phyloP scores from a whole-genome alignment of 2,797 vertebrate species.

The Acrossocheilus wenchowensis region DNA sequence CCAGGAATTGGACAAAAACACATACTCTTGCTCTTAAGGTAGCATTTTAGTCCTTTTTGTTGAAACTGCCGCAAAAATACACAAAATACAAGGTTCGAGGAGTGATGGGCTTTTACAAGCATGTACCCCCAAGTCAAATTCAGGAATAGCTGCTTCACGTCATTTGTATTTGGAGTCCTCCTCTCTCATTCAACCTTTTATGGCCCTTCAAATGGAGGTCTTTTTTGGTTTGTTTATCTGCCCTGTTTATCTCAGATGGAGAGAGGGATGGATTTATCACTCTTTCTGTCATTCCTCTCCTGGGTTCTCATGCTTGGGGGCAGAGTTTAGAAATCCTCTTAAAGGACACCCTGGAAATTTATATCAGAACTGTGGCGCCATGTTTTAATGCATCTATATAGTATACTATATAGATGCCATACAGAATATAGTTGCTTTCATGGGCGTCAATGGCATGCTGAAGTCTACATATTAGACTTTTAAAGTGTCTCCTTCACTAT shows the following conservation, averaged over 20 bases:
- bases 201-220: conserved; percentile 9
- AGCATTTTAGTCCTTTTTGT: background rate
- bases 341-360: background rate
- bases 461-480: background rate
- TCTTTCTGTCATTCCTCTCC: conserved; percentile 13
- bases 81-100: background rate
- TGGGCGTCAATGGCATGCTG: background rate
- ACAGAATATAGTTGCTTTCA: background rate
- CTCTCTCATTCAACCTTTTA: conserved; percentile 34
- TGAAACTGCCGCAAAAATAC: background rate
- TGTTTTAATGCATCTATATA: background rate
- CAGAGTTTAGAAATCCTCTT: conserved; percentile 8
- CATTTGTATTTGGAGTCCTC: conserved; percentile 8
- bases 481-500: background rate
- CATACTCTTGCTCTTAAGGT: background rate
- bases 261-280: conserved; percentile 29
- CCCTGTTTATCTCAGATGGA: conserved; percentile 23
- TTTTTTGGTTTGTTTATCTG: conserved; percentile 38
- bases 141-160: background rate
- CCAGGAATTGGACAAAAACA: background rate
- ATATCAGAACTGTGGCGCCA: background rate
- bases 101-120: conserved; percentile 2
- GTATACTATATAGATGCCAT: background rate
- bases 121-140: conserved; percentile 10
- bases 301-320: conserved; percentile 27